Evolutionary conservation across 2,797 vertebrate species (phyloP).

Genomic region (Hozukius guyotensis): DNA sequence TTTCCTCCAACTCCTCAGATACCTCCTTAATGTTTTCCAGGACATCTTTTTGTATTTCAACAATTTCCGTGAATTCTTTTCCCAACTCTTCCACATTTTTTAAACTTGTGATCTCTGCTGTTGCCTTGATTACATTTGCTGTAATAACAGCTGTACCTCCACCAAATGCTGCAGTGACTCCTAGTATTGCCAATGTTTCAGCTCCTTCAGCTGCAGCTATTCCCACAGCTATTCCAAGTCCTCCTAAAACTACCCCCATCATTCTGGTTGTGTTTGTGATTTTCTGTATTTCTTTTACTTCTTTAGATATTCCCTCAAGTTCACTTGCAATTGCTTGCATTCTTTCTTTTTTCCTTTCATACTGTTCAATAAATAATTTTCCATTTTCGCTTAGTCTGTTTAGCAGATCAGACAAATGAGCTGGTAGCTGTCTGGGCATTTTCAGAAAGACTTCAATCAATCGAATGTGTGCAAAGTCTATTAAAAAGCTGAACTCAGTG

Average conservation of each 20-base stretch:
- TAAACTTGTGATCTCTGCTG: neutral
- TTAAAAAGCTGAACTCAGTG: neutral
- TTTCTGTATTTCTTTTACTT: neutral
- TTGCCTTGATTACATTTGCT: fast-evolving
- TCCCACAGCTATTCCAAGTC: fast-evolving
- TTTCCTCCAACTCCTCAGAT: neutral
- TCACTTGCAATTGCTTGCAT: neutral
- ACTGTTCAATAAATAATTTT: fast-evolving
- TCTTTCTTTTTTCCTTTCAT: neutral
- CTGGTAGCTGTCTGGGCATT: neutral
- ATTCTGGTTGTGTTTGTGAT: fast-evolving
- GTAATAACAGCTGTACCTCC: neutral
- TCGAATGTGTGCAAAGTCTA: neutral
- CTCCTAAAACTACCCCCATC: fast-evolving
- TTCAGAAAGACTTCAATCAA: neutral
- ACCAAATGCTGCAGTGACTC: fast-evolving
- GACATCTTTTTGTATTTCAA: neutral
- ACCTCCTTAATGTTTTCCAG: neutral
- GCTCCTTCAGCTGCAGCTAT: fast-evolving
- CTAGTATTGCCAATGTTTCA: fast-evolving
- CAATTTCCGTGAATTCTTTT: neutral
- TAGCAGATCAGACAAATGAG: neutral
- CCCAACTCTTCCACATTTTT: neutral
- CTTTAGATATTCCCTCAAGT: neutral
- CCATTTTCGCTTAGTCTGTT: neutral